Base-by-base conservation (phyloP, 2,113 vertebrate species). In the Camelus bactrianus region DNA sequence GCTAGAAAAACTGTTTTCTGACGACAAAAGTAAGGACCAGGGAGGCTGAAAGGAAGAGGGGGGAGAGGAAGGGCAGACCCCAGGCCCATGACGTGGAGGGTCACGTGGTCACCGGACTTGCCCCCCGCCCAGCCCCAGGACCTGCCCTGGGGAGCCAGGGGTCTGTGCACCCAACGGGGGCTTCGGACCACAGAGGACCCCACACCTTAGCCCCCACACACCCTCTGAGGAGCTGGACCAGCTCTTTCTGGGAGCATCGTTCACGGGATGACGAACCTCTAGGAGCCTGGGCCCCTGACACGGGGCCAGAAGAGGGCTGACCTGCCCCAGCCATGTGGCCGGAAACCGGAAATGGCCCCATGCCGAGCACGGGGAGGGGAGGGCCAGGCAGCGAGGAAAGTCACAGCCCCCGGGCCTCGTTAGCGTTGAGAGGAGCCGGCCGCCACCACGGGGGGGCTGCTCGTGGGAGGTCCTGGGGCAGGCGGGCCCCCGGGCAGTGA, bases 391-490 rank as follows among this genome's bases (percentile, higher is more conserved):
- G 38, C 32, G 8, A n/a, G 16, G 77, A 42, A 48, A 24, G 52
- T 38, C 28, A 6, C 24, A 17, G 8, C 7, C 54, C 30, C 20
- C 14, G 6, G 22, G 24, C 38, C 81, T n/a, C 3, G 6, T 30
- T 5, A 1, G 6, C 9, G 17, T 20, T 24, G 26, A 19, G 38
- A 38, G 38, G 38, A 38, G 38, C 38, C 38, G 38, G 38, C 38
- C 5, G 38, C 38, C 38, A 38, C 38, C 38, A 38, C 38, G 38
- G 38, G 38, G 38, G 38, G n/a, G n/a, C 81, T 4, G 4, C 9
- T 0, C 0, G 13, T 2, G 8, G 3, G 14, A 20, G 1, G 0
- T 3, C 12, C 79, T 12, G 3, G 6, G 20, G n/a, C 64, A 5
- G 46, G 16, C 26, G 9, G 19, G 15, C 28, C 14, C 50, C 0